Base-by-base conservation (phyloP, 1,140 invertebrate species). In the Saxidomus purpurata region DNA sequence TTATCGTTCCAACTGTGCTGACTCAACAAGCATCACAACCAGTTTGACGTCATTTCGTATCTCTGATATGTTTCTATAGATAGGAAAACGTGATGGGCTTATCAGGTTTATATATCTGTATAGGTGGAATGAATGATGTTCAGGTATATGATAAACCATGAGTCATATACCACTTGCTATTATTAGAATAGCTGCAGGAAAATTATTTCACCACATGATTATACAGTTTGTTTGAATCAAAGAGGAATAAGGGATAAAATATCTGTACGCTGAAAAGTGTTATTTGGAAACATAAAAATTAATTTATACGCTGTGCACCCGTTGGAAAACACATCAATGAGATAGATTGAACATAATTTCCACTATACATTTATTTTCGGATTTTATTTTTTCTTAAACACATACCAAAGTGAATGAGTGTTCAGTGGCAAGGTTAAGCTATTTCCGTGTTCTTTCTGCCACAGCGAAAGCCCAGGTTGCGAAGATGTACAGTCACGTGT, bases 21-120 rank as follows among this genome's bases (percentile, higher is more conserved):
- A 59, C 47, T 55, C 47, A 79, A 79, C 47, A 1, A 25, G 15
- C 47, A 79, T 36, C 43, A 52, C 28, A 52, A 3, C 4, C 76
- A 52, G 28, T 55, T 55, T 71, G 22, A 79, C 76, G 76, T 79
- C 76, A 79, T 11, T 31, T 55, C 28, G 9, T 79, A 49, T 79
- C 76, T 79, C 4, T 36, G 13, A 11, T 8, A 28, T 59, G 76
- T 52, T 79, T 49, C 25, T 79, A 79, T 49, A 59, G 76, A 43
- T 79, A 79, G 28, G 43, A 55, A 52, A 79, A 49, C 76, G 49
- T 34, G 76, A 79, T 79, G n/a, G 76, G 43, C 67, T 79, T 79
- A 79, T 79, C 76, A 79, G 76, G 19, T n/a, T 79, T 49, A 15
- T 36, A 17, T 31, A 59, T 34, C 55, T 47, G 36, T 59, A 49